Evolutionary conservation across 2,113 vertebrate species (phyloP).

Genomic region (Tor tambroides): DNA sequence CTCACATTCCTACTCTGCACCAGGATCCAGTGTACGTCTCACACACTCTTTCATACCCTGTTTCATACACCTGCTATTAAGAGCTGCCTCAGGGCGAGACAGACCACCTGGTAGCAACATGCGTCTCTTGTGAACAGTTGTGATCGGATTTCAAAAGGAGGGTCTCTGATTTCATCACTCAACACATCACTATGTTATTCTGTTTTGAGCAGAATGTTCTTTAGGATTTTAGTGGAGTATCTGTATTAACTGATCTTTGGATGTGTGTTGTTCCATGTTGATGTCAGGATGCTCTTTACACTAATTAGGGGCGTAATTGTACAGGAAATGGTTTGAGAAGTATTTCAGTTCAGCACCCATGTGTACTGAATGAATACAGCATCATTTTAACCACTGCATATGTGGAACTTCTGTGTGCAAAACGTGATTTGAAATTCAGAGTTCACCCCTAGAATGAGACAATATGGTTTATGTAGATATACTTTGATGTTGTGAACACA

Average conservation of each 20-base stretch:
- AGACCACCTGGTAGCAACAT: not conserved
- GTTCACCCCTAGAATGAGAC: no score
- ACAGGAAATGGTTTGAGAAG: not conserved
- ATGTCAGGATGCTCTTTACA: not conserved
- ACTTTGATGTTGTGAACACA: not conserved
- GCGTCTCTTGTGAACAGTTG: not conserved
- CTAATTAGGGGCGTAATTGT: not conserved
- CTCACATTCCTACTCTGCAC: slow-evolving; percentile 95
- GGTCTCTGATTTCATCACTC: not conserved
- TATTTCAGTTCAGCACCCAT: not conserved
- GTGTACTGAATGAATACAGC: no score
- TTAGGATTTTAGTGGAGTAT: not conserved
- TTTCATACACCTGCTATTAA: not conserved
- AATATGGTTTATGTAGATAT: no score
- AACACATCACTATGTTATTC: not conserved
- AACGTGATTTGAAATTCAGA: no score
- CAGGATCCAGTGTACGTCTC: slow-evolving; percentile 87
- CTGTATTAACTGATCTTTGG: not conserved
- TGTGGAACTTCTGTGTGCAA: not conserved
- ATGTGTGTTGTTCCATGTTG: not conserved
- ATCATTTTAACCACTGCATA: no score
- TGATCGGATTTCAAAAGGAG: not conserved
- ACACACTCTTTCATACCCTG: not conserved
- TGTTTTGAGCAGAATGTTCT: not conserved
- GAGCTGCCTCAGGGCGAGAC: not conserved